Base-by-base conservation (phyloP, 2,113 vertebrate genomes). In the Engystomops pustulosus region DNA sequence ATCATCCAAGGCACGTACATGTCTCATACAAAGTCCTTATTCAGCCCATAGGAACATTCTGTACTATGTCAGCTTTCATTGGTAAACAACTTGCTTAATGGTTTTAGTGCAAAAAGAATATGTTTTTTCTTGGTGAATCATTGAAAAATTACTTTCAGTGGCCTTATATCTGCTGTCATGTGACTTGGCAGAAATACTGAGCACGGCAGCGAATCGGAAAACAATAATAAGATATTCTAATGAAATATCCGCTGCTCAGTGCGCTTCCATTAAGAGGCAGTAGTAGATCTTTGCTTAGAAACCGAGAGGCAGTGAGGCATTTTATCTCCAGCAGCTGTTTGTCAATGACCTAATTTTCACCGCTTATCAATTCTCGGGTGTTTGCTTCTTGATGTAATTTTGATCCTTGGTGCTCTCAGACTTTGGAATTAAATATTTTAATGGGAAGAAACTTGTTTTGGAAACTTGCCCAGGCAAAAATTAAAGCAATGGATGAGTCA, bases 271-370 rank as follows among this genome's bases (percentile, higher is more conserved):
- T 87, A 92, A 89, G 89, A 90, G 89, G 91, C 85, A 87, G 89
- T 88, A 90, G 90, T 88, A 83, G 86, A 91, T 90, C 91, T 93
- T 91, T 92, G 94, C 92, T 92, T 90, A 93, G 91, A 90, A 92
- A 91, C 91, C 90, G 90, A 88, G 86, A 69, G 87, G 92, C 91
- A 90, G 88, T 91, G 91, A 92, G 92, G 91, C 89, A 86, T 89
- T 90, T 88, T 89, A 90, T 92, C 88, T 87, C 23, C 34, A 78
- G 34, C 91, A 86, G 85, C 92, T 91, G 94, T 89, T 90, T 88
- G 85, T 87, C 88, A 86, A 86, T 94, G 93, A 91, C 92, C 94
- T 95, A 93, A 95, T 94, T 96, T 95, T 94, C 95, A 91, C 90
- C 84, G 88, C 91, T 93, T 92, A 92, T 94, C 93, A 92, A 89